These are phyloP conservation scores for Sceliomorpha sp. DNA, from an alignment of 2,888 invertebrate genomes.

Conservation along the genomic window DNA sequence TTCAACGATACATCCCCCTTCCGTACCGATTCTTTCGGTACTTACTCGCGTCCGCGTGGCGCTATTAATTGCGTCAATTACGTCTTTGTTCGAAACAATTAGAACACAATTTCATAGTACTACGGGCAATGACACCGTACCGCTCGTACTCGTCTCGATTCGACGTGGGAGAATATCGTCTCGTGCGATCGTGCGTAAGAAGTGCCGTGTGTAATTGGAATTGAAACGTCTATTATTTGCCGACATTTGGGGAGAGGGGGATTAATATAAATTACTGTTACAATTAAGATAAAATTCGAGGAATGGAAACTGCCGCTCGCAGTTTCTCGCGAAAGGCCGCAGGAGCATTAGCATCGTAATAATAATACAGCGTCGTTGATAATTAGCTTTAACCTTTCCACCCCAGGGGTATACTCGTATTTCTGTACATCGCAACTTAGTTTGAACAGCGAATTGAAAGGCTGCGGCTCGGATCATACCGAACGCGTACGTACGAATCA, in stretches of 20 bases:
- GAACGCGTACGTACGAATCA: conserved; percentile 42
- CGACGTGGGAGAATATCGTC: not conserved
- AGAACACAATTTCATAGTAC: conserved; percentile 57
- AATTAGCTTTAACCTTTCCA: conserved; percentile 50
- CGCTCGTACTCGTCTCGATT: conserved; percentile 1
- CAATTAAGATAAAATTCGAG: conserved; percentile 27
- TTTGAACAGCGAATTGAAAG: conserved; percentile 44
- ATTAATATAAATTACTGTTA: conserved; percentile 36
- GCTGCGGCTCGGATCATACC: conserved; percentile 35
- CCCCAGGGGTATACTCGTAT: conserved; percentile 38
- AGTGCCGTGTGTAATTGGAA: conserved; percentile 18
- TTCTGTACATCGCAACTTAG: conserved; percentile 39
- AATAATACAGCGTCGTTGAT: no score
- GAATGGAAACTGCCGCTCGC: no score
- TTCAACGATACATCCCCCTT: conserved; percentile 11
- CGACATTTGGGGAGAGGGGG: no score
- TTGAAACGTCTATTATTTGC: no score
- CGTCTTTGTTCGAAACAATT: conserved; percentile 69
- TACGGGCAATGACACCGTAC: conserved; percentile 5
- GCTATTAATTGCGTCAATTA: conserved; percentile 70
- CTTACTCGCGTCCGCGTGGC: conserved; percentile 41
- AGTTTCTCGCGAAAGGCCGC: no score
- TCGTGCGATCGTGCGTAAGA: conserved; percentile 15
- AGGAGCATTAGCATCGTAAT: no score
- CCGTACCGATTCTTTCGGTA: conserved; percentile 30